Evolutionary conservation across 2,113 vertebrate species (phyloP).

Genomic region (Athene noctua): DNA sequence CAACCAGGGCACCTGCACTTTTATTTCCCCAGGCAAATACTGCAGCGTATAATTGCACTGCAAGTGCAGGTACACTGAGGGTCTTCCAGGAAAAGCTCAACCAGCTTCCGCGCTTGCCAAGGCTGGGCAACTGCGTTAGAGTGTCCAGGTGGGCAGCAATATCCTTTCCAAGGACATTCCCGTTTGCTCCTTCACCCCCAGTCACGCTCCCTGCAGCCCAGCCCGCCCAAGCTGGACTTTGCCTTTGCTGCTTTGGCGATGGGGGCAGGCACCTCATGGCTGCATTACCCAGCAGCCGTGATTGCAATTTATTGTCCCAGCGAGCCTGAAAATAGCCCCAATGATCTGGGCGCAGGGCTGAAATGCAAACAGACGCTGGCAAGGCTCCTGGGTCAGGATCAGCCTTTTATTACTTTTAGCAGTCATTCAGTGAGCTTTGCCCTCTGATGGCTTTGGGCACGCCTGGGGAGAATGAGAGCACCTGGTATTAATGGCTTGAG

Average conservation of each 20-base stretch:
- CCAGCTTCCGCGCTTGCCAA: neutral
- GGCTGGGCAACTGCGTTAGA: fast-evolving
- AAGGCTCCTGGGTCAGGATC: neutral
- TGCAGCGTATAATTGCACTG: neutral
- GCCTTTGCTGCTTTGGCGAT: neutral
- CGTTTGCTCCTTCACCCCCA: fast-evolving
- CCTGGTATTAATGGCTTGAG: neutral
- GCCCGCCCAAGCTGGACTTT: neutral
- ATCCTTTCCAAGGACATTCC: neutral
- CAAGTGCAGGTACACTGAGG: neutral
- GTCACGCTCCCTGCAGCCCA: fast-evolving
- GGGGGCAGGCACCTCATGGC: fast-evolving
- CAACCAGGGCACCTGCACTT: neutral
- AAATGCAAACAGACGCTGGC: neutral
- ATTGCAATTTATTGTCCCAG: neutral
- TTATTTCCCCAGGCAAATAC: neutral
- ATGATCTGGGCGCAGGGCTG: neutral
- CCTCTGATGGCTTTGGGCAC: neutral
- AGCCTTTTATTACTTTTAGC: neutral
- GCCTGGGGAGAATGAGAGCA: neutral
- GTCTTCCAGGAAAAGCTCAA: neutral
- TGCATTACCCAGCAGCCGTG: fast-evolving
- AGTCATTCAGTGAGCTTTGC: neutral
- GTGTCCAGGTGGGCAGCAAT: neutral
- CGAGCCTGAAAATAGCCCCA: neutral